Conservation (phyloP, 2,888 invertebrate genomes). For the Sarcophaga rosellei region DNA sequence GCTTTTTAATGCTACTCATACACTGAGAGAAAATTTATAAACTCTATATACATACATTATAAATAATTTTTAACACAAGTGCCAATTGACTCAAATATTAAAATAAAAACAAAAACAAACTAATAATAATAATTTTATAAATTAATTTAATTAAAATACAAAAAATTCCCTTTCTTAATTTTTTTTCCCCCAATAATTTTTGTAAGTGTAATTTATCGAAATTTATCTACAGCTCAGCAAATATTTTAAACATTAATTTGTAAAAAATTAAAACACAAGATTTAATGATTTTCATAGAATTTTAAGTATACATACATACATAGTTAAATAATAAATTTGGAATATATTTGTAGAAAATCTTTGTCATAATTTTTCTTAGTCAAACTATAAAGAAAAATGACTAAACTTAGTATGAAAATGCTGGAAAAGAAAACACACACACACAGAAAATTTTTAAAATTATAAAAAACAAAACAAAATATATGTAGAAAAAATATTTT, state of each 20-base stretch:
- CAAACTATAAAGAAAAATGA: constrained; percentile 20
- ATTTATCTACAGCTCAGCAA: background rate
- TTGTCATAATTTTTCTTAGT: constrained; percentile 48
- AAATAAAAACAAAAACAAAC: constrained; percentile 19
- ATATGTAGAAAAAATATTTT: no score
- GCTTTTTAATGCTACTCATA: constrained; percentile 58
- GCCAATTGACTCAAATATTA: constrained; percentile 69
- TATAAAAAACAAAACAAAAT: background rate
- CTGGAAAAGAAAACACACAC: background rate
- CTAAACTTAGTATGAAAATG: constrained; percentile 51
- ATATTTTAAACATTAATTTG: background rate
- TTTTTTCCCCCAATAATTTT: background rate
- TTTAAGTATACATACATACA: no score
- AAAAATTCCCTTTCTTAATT: constrained; percentile 1
- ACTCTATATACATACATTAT: constrained; percentile 17
- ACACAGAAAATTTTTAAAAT: background rate
- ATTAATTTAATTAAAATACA: constrained; percentile 28
- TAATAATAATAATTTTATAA: constrained; percentile 8
- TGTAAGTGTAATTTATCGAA: constrained; percentile 15
- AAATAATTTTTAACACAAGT: constrained; percentile 67
- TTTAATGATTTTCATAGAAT: background rate
- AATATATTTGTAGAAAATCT: background rate
- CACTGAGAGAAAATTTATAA: constrained; percentile 54
- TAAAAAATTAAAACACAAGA: background rate
- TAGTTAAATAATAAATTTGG: constrained; percentile 7